Evolutionary conservation across 2,888 invertebrate species (phyloP).

Genomic region (Drosophila vallismaia): DNA sequence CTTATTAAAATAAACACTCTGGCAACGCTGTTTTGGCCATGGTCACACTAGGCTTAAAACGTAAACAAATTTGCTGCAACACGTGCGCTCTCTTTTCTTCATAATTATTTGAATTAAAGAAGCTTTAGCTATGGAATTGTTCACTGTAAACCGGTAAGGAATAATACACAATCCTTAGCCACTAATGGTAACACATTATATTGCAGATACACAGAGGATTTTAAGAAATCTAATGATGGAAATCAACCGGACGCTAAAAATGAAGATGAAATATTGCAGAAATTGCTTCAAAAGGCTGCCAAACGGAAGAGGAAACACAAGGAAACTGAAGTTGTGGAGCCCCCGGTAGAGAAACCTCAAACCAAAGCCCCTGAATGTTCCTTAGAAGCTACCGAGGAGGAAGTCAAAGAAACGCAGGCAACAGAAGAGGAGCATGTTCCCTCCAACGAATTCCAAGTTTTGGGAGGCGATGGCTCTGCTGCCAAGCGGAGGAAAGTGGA

Average conservation of each 20-base stretch:
- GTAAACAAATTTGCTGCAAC: constrained; percentile 59
- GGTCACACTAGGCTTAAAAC: constrained; percentile 44
- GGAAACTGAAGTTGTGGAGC: constrained; percentile 42
- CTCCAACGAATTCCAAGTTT: constrained; percentile 83
- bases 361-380: constrained; percentile 31
- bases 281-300: constrained; percentile 87
- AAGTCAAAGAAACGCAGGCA: not conserved
- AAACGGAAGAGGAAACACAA: constrained; percentile 81
- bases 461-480: constrained; percentile 87
- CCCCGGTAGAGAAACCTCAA: constrained; percentile 25
- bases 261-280: constrained; percentile 86
- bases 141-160: constrained; percentile 88
- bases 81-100: constrained; percentile 52
- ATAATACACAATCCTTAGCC: too few relatives aligned
- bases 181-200: not conserved
- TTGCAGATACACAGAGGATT: constrained; percentile 55
- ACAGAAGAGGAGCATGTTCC: constrained; percentile 6
- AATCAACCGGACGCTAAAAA: constrained; percentile 53
- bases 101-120: constrained; percentile 15
- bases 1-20: not conserved
- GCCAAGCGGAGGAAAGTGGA: constrained; percentile 87
- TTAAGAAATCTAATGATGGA: constrained; percentile 6
- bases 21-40: not conserved
- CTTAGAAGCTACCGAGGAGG: not conserved
- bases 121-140: constrained; percentile 87